Percentiles rank a stretch among this genome's conserved stretches.
Evolutionary conservation across 2,113 vertebrate genomes (phyloP).

Genomic region (Philantomba maxwellii): DNA sequence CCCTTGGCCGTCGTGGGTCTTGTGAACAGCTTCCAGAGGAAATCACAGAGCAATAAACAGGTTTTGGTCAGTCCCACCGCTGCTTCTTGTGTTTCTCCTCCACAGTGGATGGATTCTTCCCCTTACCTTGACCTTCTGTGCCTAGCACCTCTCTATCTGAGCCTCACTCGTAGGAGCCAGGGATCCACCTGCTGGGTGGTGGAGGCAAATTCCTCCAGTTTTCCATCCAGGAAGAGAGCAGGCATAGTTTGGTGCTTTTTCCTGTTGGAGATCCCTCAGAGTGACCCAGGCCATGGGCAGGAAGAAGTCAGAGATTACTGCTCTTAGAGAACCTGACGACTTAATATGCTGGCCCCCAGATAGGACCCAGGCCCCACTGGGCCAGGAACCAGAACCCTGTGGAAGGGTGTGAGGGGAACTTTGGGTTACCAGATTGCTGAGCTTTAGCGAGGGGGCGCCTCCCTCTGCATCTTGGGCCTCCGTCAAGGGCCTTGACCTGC

Average conservation of each 20-base stretch:
- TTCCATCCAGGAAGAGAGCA: neutral
- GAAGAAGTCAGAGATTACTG: neutral
- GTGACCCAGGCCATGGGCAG: neutral
- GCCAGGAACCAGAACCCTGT: neutral
- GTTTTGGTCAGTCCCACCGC: neutral
- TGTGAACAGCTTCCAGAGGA: neutral
- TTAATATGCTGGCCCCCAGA: neutral
- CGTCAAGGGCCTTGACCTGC: neutral
- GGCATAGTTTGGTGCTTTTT: neutral
- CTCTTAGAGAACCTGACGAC: neutral
- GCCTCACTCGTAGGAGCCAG: neutral
- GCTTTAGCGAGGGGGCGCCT: neutral
- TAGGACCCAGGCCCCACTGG: neutral
- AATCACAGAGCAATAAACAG: constrained; percentile 61
- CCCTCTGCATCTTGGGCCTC: neutral
- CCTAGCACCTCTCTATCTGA: neutral
- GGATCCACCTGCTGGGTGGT: neutral
- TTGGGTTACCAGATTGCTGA: neutral
- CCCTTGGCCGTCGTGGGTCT: neutral
- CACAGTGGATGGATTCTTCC: neutral
- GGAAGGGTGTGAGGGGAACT: neutral
- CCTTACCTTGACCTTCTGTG: neutral
- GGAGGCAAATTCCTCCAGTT: neutral
- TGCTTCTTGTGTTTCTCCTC: neutral
- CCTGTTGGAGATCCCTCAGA: neutral